Conservation (phyloP, 2,113 vertebrate species). For the Corythaeola cristata region DNA sequence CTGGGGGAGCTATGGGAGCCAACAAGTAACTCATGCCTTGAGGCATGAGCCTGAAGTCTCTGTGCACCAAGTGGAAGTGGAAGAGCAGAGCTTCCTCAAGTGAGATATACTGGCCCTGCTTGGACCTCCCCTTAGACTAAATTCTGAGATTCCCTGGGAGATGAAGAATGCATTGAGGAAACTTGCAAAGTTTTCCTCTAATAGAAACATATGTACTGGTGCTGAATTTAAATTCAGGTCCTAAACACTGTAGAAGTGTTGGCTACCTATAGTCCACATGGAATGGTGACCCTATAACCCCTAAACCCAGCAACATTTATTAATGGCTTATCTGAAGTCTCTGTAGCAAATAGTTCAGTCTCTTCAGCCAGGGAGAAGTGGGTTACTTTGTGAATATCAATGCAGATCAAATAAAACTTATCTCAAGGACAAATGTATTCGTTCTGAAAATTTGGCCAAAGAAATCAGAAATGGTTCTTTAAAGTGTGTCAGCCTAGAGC, state of each 20-base stretch:
- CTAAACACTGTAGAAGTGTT: not conserved
- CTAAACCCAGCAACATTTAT: not conserved
- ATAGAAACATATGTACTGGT: not conserved
- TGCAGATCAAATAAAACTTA: slow-evolving; percentile 23
- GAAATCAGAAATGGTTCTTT: not conserved
- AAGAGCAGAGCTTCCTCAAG: not conserved
- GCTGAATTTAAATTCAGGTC: slow-evolving; percentile 13
- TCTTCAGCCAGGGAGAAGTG: slow-evolving; percentile 1
- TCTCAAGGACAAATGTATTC: slow-evolving; percentile 28
- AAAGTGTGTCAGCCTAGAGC: not conserved
- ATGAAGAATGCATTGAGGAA: not conserved
- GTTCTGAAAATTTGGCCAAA: not conserved
- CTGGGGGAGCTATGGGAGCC: not conserved
- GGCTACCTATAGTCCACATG: not conserved
- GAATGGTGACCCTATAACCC: not conserved
- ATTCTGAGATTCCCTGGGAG: not conserved
- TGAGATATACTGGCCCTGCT: not conserved
- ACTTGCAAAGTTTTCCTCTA: not conserved
- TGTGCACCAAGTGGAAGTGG: not conserved
- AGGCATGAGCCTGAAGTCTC: not conserved
- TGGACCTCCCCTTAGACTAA: not conserved
- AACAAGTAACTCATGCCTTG: not conserved
- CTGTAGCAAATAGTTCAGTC: not conserved
- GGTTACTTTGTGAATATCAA: slow-evolving; percentile 40
- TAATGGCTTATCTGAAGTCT: slow-evolving; percentile 20